Percentiles rank a stretch among this genome's conserved stretches.
Conservation (phyloP, 2,888 invertebrate genomes). For the Meta bourneti region DNA sequence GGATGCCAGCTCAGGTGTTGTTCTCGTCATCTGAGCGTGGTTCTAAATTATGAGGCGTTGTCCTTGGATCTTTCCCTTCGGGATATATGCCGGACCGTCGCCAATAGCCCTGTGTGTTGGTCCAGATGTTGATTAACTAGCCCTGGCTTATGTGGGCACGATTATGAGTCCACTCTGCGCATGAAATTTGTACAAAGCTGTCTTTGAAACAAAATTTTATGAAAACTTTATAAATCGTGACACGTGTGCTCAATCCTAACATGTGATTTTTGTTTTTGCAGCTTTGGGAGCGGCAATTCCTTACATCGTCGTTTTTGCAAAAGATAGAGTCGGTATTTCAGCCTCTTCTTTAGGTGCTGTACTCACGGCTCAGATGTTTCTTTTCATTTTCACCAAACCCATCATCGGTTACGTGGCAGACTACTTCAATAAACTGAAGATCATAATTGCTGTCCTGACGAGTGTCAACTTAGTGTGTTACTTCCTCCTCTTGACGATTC, state of each 20-base stretch:
- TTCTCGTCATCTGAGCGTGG: too few species aligned
- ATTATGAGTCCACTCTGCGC: too few species aligned
- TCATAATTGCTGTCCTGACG: conserved; percentile 17
- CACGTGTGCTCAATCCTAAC: background rate
- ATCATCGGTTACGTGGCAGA: conserved; percentile 43
- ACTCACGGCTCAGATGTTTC: conserved; percentile 22
- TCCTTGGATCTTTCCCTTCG: too few species aligned
- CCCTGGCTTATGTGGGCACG: too few species aligned
- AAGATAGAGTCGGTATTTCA: conserved; percentile 25
- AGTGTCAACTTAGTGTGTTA: background rate
- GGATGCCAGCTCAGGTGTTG: too few species aligned
- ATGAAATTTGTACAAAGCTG: too few species aligned
- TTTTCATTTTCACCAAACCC: conserved; percentile 38
- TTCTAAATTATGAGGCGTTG: too few species aligned
- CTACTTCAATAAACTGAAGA: conserved; percentile 62
- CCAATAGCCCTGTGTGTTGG: too few species aligned
- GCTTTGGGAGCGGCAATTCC: conserved; percentile 18
- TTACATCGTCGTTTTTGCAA: conserved; percentile 16
- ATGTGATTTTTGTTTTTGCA: background rate
- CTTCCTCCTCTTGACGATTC: conserved; percentile 25
- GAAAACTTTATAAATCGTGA: too few species aligned
- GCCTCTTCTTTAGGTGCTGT: conserved; percentile 26
- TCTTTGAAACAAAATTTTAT: too few species aligned
- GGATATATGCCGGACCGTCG: too few species aligned
- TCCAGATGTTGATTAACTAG: too few species aligned